A percentile compares a stretch with the other conserved stretches of the same genome.
phyloP scores from a whole-genome alignment of 30 jellyfish, hydroid and myxozoan genomes.

The Aurelia sp. region DNA sequence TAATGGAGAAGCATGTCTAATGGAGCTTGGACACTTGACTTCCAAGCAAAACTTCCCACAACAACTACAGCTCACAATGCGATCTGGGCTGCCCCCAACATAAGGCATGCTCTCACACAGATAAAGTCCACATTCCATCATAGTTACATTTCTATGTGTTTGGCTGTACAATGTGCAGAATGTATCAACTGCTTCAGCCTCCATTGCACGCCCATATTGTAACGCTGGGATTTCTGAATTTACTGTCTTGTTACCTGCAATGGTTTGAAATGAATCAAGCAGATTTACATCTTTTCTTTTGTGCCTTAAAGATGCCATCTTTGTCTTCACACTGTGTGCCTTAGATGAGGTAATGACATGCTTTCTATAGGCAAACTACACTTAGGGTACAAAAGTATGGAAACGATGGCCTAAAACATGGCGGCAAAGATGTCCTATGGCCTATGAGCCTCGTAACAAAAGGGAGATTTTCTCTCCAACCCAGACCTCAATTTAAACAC shows the following conservation, averaged over 20 bases:
- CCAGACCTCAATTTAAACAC: too few species aligned
- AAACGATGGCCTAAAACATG: too few species aligned
- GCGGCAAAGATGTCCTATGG: too few species aligned
- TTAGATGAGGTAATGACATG: conserved; percentile 65
- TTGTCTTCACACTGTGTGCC: conserved; percentile 33
- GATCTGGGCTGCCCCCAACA: conserved; percentile 80
- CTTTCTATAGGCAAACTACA: conserved; percentile 33
- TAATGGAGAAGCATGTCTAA: neutral
- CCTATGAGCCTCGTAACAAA: too few species aligned
- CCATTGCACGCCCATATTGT: conserved; percentile 73
- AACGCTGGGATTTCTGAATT: conserved; percentile 57
- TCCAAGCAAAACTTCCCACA: conserved; percentile 71
- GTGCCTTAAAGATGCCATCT: conserved; percentile 5
- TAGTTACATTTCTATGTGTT: conserved; percentile 2
- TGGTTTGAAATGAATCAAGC: neutral
- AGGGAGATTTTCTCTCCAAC: too few species aligned
- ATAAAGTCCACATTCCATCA: conserved; percentile 13
- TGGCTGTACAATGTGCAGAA: neutral
- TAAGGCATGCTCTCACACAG: neutral
- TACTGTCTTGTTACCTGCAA: conserved; percentile 12
- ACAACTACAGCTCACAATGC: conserved; percentile 47
- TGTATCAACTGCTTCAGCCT: conserved; percentile 39
- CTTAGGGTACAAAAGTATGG: too few species aligned
- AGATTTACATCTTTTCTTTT: conserved; percentile 30
- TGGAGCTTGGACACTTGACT: conserved; percentile 67